phyloP scores from a whole-genome alignment of 1,140 invertebrate species.

The Diachasma alloeum region DNA sequence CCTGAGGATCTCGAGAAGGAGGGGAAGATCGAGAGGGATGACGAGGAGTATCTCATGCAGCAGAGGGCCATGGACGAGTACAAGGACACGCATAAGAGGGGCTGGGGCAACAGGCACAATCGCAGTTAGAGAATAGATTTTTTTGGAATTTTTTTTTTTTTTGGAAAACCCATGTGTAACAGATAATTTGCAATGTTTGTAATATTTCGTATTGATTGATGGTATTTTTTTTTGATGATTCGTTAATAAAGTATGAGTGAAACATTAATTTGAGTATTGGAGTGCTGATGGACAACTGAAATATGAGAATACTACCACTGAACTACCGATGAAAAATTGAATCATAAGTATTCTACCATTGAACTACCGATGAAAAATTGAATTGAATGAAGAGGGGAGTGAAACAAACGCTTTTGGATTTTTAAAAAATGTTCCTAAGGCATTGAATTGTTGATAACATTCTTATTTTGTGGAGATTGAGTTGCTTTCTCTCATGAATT shows the following conservation, averaged over 20 bases:
- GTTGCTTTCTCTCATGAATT: too few species aligned
- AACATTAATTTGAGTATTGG: neutral
- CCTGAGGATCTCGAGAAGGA: slow-evolving; percentile 63
- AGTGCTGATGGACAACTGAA: too few species aligned
- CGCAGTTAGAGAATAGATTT: slow-evolving; percentile 69
- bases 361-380: too few species aligned
- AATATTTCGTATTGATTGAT: neutral
- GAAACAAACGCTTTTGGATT: too few species aligned
- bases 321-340: too few species aligned
- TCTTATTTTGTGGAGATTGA: too few species aligned
- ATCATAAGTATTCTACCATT: too few species aligned
- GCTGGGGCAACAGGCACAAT: slow-evolving; percentile 89
- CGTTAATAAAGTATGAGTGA: neutral
- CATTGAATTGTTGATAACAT: neutral
- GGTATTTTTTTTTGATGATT: neutral
- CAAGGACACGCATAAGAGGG: slow-evolving; percentile 87
- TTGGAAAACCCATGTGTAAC: too few species aligned
- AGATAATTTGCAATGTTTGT: neutral
- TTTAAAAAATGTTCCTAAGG: neutral
- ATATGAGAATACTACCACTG: too few species aligned
- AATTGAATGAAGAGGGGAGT: too few species aligned
- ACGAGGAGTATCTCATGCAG: slow-evolving; percentile 74
- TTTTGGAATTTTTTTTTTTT: neutral
- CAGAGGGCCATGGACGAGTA: slow-evolving; percentile 87
- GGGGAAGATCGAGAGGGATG: slow-evolving; percentile 75